Evolutionary conservation across 2,888 invertebrate genomes (phyloP).

Genomic region (Noctua pronuba): DNA sequence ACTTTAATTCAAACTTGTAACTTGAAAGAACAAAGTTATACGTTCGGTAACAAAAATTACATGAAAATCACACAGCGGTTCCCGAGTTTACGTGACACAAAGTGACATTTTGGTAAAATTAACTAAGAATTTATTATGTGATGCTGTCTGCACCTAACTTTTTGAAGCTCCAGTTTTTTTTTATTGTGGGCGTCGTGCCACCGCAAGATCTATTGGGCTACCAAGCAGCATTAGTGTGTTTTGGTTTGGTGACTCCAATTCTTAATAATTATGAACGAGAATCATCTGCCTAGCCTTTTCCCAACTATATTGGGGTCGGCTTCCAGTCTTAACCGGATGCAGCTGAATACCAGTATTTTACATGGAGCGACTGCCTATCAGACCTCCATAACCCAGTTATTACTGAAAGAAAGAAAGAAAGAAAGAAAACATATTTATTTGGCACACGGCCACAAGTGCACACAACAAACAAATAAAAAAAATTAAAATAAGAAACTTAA

Average conservation of each 20-base stretch:
- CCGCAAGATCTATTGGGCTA: not conserved
- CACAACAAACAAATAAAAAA: too few relatives aligned
- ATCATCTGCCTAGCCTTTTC: too few relatives aligned
- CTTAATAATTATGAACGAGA: not conserved
- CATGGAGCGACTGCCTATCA: too few relatives aligned
- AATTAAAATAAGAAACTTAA: too few relatives aligned
- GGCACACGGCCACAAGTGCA: too few relatives aligned
- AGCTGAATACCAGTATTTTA: too few relatives aligned
- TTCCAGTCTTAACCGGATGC: too few relatives aligned
- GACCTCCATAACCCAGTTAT: too few relatives aligned
- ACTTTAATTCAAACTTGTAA: constrained; percentile 20
- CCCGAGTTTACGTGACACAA: constrained; percentile 8
- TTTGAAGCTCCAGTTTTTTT: not conserved
- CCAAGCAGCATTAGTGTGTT: not conserved
- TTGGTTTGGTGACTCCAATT: not conserved
- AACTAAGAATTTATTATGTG: not conserved
- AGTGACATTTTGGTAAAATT: constrained; percentile 16
- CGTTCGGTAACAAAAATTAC: constrained; percentile 36
- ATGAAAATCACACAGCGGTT: constrained; percentile 20
- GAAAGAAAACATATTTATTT: too few relatives aligned
- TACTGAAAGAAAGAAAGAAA: too few relatives aligned
- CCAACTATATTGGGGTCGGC: too few relatives aligned
- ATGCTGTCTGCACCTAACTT: not conserved
- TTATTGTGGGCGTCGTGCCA: not conserved
- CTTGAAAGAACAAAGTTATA: constrained; percentile 29